Evolutionary conservation across 1,140 invertebrate genomes (phyloP), one percentile per base, ranked within the genome.

Genomic region (Trichomalopsis sarcophagae): DNA sequence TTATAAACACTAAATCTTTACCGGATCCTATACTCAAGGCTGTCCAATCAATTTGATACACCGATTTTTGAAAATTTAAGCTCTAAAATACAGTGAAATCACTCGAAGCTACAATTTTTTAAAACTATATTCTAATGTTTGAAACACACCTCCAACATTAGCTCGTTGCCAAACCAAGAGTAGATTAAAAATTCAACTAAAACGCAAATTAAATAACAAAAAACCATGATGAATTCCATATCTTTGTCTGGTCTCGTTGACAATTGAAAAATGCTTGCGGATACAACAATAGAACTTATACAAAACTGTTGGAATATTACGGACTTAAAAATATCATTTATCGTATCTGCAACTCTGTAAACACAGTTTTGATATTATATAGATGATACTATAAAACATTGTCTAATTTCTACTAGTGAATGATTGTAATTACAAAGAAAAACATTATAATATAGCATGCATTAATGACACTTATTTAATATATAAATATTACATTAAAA

Each of bases 131-230:
- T 36, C 33, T 36, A 36, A 6, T 6, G 5, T 36, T 11, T 66
- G 36, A 66, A 66, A 14, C 17, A 40, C 33, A 82, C 81, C 73
- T 74, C 50, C 10, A 62, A 36, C 3, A 55, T 82, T 6, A 82
- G 17, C 36, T 82, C 81, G 62, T 82, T 82, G 23, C 81, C 81
- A 62, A 82, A 82, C 69, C 69, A 82, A 23, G 23, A 82, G 33
- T 82, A 82, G 14, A 82, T 30, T n/a, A 75, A 75, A 23, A 82
- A 82, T 75, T 82, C 81, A 21, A 33, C 75, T 1, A 82, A 17
- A 21, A 82, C 69, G 14, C 81, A 82, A 6, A 74, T 13, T 13
- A 82, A 40, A 10, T 82, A 82, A 36, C 74, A 75, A 9, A 82
- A 75, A 10, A 74, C 17, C 73, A 82, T 75, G 0, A 82, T 9